Conservation (phyloP, 2,113 vertebrate species). For the Cyrtonyx montezumae region DNA sequence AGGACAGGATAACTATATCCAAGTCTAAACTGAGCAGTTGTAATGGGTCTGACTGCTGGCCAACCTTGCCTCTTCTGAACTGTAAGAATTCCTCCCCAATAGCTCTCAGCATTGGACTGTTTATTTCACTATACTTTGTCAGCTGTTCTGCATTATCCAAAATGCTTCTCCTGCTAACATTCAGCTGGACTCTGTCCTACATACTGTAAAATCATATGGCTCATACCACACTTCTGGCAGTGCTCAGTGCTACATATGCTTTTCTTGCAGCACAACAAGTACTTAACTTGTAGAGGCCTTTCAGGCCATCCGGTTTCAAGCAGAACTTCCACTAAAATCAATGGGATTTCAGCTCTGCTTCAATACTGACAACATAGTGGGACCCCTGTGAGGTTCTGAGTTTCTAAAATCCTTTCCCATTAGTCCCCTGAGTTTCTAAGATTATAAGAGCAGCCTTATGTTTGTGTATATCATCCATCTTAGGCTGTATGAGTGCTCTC, state of each 20-base stretch:
- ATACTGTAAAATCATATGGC: conserved; percentile 79
- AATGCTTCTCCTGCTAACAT: conserved; percentile 73
- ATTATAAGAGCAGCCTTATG: conserved; percentile 56
- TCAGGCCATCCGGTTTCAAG: conserved; percentile 59
- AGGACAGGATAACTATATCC: not conserved
- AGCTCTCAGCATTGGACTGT: conserved; percentile 47
- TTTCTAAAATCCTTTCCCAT: conserved; percentile 58
- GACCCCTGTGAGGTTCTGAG: conserved; percentile 28
- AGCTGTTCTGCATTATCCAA: conserved; percentile 72
- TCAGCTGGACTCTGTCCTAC: conserved; percentile 71
- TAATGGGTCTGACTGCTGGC: conserved; percentile 50
- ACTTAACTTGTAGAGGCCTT: conserved; percentile 66
- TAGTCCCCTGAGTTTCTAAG: conserved; percentile 52
- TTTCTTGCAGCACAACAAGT: conserved; percentile 71
- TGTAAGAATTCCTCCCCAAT: conserved; percentile 46
- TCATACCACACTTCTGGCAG: conserved; percentile 73
- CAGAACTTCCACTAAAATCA: conserved; percentile 60
- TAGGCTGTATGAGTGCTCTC: conserved; percentile 38
- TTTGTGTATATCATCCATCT: conserved; percentile 64
- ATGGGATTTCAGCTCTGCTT: conserved; percentile 41
- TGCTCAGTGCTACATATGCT: conserved; percentile 63
- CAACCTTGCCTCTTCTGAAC: conserved; percentile 63
- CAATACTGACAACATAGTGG: not conserved
- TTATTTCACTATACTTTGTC: conserved; percentile 71
- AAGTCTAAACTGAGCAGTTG: not conserved